phyloP scores from a whole-genome alignment of 2,113 vertebrate genomes.

The Salvelinus sp. region DNA sequence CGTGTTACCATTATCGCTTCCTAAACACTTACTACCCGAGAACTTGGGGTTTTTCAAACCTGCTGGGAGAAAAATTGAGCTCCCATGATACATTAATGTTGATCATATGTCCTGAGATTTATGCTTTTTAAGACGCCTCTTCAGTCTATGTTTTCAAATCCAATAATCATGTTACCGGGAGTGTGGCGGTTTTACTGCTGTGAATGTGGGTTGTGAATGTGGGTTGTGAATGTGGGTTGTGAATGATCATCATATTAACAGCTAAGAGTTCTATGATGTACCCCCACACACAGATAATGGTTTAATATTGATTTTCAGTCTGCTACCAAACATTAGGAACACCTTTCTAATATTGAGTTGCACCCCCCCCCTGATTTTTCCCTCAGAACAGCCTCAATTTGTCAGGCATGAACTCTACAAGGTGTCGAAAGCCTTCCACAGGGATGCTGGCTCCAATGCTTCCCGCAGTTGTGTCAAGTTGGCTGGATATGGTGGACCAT shows the following conservation, averaged over 20 bases:
- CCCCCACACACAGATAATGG: constrained; percentile 2
- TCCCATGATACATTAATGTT: constrained; percentile 28
- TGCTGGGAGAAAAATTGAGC: constrained; percentile 34
- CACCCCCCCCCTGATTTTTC: no score
- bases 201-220: not conserved
- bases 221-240: not conserved
- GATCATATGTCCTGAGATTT: constrained; percentile 39
- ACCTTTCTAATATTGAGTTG: no score
- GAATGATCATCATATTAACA: not conserved
- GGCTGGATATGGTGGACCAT: no score
- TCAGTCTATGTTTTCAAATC: constrained; percentile 44
- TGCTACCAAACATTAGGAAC: no score
- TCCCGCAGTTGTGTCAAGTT: no score
- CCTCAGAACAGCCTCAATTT: no score
- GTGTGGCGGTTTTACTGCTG: not conserved
- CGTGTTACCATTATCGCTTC: constrained; percentile 44
- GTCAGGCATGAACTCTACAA: no score
- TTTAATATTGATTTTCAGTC: not conserved
- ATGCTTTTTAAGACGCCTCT: constrained; percentile 29
- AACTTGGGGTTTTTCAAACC: constrained; percentile 36
- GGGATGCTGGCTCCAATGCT: no score
- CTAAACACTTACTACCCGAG: constrained; percentile 54
- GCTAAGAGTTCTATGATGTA: not conserved
- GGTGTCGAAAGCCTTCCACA: no score
- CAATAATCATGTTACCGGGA: constrained; percentile 23